Evolutionary conservation across 2,113 vertebrate species (phyloP), one percentile per base, ranked within the genome.

Genomic region (Tor tambroides): DNA sequence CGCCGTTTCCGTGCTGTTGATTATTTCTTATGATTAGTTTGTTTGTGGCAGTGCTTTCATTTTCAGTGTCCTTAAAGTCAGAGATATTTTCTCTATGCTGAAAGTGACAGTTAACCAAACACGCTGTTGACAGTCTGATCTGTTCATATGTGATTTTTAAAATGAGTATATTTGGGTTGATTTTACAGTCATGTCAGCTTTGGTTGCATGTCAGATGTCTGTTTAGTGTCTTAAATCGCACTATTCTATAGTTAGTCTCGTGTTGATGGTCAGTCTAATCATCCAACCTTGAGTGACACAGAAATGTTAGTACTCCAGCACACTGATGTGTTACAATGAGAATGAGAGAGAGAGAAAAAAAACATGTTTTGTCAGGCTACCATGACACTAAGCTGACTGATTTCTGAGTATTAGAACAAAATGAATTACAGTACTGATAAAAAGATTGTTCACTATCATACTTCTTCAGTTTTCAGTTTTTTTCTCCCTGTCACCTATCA

Each of bases 41-140:
- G 14, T 46, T 14, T 10, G 80, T 9, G 23, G 11, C 21, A 17
- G 56, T 54, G 63, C 41, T 32, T 67, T 30, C 0, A 14, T 3
- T 14, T 80, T 69, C 15, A 65, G 5, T 71, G n/a, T 3, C 21
- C 51, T 51, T 15, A 1, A 51, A 69, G 49, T 7, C 5, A 51
- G 8, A 14, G 15, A 23, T 10, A 23, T 69, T 19, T 19, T n/a
- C 26, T 69, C 11, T 82, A 0, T 19, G 75, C 6, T 30, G 43
- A 81, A 63, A 71, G 43, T 71, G 41, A 69, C 17, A 51, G 41
- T 9, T 82, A 11, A 65, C 67, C 15, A 65, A 67, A 63, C n/a
- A 10, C 61, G 79, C 79, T 28, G 12, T 19, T 80, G 79, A 61
- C 79, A 82, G 80, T 5, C 38, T 46, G 59, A 3, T 65, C 14